Evolutionary conservation across 30 jellyfish, hydroid and myxozoan genomes (phyloP), one percentile per base, ranked within the genome.

Genomic region (Aurelia sp.): DNA sequence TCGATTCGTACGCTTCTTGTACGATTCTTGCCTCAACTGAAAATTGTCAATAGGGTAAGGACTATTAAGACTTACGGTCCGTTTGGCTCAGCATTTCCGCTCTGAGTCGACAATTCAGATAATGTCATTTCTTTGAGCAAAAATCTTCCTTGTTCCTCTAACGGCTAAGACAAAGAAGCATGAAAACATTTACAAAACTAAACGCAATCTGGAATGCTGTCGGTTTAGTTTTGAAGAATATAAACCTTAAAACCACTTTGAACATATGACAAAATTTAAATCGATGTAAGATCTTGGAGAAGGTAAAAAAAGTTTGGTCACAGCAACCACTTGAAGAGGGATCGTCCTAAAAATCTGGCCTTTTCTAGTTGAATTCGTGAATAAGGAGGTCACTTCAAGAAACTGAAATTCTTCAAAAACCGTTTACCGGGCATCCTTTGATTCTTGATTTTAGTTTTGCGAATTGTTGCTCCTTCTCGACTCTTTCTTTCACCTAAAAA

Each of bases 111-210:
- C 24, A 86, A 66, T 48, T 86, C 84, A 7, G 90, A 75, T 17
- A 86, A 58, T 38, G 50, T 72, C 89, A 86, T 86, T 66, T 86
- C 96, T 44, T 77, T 86, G 4, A 86, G 74, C 19, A 86, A 27
- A 38, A 1, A 63, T 41, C 96, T 79, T 16, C 96, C 96, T 27
- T 57, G 68, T 7, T 57, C 41, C 8, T 19, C 31, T 80, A 82
- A 33, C 10, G 71, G 85, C 82, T 65, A 40, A 40, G 66, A 80
- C 1, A 10, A 0, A 38, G 76, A 58, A 76, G 5, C 27, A 74
- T 74, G 33, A 53, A 30, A 70, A 70, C 20, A 21, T 21, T 16
- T 21, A 64, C 50, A 58, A 17, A 47, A 16, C 22, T 30, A 69
- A 5, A 33, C 5, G 63, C 13, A 17, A 21, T n/a, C 24, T 0